phyloP scores from a whole-genome alignment of 2,888 invertebrate genomes.

The Deroplatys truncata region DNA sequence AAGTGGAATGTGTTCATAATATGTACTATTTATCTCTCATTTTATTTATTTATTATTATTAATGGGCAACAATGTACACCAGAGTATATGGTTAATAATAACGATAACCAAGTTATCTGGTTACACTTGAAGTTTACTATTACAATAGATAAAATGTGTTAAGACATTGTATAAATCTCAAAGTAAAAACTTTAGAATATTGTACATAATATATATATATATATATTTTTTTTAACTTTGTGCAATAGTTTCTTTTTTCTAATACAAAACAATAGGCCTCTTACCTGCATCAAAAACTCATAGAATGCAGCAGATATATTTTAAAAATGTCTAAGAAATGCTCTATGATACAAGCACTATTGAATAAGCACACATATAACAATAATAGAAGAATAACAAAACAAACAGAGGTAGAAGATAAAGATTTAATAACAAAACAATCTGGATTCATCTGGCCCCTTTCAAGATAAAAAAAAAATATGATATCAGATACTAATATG shows the following conservation, averaged over 20 bases:
- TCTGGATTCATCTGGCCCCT: not conserved
- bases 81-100: too few relatives aligned
- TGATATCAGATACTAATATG: not conserved
- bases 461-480: not conserved
- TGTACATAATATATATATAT: too few relatives aligned
- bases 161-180: conserved; percentile 21
- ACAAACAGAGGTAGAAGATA: not conserved
- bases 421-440: not conserved
- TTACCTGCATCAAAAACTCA: conserved; percentile 3
- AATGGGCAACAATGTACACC: too few relatives aligned
- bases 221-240: conserved; percentile 27
- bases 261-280: conserved; percentile 11
- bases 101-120: not conserved
- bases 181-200: conserved; percentile 32
- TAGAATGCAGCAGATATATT: conserved; percentile 5
- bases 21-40: not conserved
- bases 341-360: not conserved
- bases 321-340: not conserved
- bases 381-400: not conserved
- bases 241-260: conserved; percentile 17
- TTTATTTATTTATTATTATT: not conserved
- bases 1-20: not conserved
- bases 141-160: conserved; percentile 14
- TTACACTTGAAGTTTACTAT: not conserved
- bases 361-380: not conserved